Conservation (phyloP, 2,113 vertebrate species). For the Apaloderma vittatum region DNA sequence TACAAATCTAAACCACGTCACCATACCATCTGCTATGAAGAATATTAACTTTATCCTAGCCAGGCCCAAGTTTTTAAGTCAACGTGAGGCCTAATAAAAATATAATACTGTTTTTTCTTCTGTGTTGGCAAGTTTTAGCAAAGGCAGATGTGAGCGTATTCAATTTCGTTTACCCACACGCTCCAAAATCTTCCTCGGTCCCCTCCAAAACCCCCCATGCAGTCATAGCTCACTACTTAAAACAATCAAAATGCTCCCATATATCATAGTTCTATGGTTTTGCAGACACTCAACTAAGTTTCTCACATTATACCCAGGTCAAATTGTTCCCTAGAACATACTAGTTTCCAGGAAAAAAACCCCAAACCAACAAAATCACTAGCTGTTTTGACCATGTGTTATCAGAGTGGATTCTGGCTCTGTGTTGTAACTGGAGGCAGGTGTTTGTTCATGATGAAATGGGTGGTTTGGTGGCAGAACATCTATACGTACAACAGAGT, state of each 20-base stretch:
- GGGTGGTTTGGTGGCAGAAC: neutral
- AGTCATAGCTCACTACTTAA: neutral
- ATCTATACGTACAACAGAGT: neutral
- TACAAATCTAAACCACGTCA: neutral
- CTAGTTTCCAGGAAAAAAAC: neutral
- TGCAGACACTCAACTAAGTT: neutral
- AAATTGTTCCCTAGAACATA: neutral
- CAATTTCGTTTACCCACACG: neutral
- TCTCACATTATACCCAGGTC: neutral
- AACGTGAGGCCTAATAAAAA: neutral
- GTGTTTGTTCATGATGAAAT: neutral
- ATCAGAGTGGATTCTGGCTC: neutral
- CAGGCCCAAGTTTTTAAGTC: neutral
- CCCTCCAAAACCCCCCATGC: accelerated
- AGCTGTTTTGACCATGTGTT: neutral
- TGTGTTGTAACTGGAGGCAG: neutral
- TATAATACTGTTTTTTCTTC: neutral
- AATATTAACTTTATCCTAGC: neutral
- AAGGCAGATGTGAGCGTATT: neutral
- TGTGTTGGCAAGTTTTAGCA: neutral
- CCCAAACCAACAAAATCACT: neutral
- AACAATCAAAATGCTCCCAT: neutral
- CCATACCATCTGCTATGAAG: neutral
- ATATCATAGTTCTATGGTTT: neutral
- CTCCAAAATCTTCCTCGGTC: neutral